Evolutionary conservation across 1,140 invertebrate genomes (phyloP), one percentile per base, ranked within the genome.

Genomic region (Cotesia typhae): DNA sequence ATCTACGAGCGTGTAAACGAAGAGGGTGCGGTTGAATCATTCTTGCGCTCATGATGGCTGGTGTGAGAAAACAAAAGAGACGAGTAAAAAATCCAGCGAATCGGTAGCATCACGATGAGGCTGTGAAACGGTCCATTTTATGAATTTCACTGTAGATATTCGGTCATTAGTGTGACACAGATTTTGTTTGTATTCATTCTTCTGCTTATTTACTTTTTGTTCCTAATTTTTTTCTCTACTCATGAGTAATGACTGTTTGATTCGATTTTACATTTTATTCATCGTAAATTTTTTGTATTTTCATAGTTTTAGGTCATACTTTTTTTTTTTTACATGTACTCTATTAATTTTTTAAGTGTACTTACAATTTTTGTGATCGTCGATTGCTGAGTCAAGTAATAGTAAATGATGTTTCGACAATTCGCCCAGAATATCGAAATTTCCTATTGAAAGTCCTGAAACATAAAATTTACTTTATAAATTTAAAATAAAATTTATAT

Each of bases 401-500:
- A 73, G 71, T 66, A 75, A 60, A 74, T 82, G 83, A 79, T 83
- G 80, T 70, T 71, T 79, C 67, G 77, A 76, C 60, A 73, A 73
- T 47, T 80, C 78, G 41, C 77, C 81, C 61, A 78, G 72, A 67
- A 82, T 78, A 36, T 84, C 77, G 69, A 79, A 74, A 76, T 82
- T 83, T 72, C 80, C 79, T 72, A 77, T 74, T 72, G 79, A 79
- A 57, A 82, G 82, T 77, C 82, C 83, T 85, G 69, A 1, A 77
- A 73, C 14, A 71, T 12, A 73, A 67, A 66, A 66, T 51, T 51
- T 0, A 51, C 2, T 51, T 36, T 53, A 28, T 17, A 61, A 61
- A 12, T 61, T 5, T 28, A 7, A 35, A 61, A 36, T 61, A 79
- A 74, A 76, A 81, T 83, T 73, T 79, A 79, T 72, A 77, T 74